Evolutionary conservation across 2,113 vertebrate species (phyloP).

Genomic region (Heterocephalus glaber): DNA sequence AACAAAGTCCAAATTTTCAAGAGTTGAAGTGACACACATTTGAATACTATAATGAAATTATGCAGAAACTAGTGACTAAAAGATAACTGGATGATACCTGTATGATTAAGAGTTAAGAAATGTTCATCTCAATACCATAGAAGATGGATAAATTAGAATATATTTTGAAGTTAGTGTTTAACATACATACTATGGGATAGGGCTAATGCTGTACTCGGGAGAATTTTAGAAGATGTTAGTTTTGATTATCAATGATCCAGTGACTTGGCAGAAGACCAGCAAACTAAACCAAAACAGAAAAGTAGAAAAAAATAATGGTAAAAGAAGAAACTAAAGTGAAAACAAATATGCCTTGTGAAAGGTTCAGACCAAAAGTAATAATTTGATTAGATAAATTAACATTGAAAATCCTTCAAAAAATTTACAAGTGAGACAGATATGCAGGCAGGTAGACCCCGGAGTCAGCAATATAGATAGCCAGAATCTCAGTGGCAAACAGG

Average conservation of each 20-base stretch:
- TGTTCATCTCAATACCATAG: neutral
- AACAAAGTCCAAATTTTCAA: neutral
- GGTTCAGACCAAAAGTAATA: slow-evolving; percentile 1
- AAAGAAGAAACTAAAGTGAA: neutral
- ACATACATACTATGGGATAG: neutral
- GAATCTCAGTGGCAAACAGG: neutral
- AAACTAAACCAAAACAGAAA: neutral
- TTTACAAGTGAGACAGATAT: neutral
- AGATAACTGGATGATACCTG: neutral
- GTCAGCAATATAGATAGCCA: neutral
- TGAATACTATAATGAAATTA: neutral
- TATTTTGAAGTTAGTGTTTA: neutral
- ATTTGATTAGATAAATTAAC: neutral
- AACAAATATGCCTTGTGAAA: neutral
- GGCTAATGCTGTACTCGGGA: neutral
- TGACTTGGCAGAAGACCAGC: neutral
- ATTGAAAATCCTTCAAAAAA: neutral
- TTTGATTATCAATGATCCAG: neutral
- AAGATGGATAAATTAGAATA: neutral
- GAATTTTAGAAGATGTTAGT: slow-evolving; percentile 12
- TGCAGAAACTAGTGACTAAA: neutral
- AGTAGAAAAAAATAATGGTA: neutral
- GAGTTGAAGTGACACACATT: neutral
- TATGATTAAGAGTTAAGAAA: slow-evolving; percentile 49
- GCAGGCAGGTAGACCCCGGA: neutral